Conservation (phyloP, 2,113 vertebrate genomes). For the Pseudopipra pipra region DNA sequence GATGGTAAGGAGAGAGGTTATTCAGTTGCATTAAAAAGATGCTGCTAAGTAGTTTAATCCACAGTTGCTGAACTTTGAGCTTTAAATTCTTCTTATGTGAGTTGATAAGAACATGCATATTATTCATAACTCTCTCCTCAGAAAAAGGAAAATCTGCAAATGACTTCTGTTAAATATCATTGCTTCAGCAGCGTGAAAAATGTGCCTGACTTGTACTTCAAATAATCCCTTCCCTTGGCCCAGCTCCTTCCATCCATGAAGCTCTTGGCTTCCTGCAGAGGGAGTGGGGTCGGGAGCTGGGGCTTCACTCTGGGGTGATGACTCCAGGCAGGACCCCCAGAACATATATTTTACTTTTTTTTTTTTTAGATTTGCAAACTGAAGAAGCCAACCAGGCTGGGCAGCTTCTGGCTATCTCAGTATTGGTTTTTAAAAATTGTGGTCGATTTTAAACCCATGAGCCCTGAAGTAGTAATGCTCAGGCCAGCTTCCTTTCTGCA, state of each 20-base stretch:
- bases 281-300: not conserved
- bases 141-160: not conserved
- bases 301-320: not conserved
- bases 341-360: not conserved
- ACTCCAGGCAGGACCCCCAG: not conserved
- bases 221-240: not conserved
- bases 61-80: constrained; percentile 12
- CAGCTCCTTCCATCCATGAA: rapidly evolving
- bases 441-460: not conserved
- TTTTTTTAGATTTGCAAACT: not conserved
- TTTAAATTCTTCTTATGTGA: not conserved
- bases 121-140: not conserved
- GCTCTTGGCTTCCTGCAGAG: not conserved
- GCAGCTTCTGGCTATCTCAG: not conserved
- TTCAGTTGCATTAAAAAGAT: not conserved
- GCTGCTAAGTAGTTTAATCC: constrained; percentile 12
- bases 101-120: not conserved
- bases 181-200: not conserved
- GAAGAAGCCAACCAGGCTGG: not conserved
- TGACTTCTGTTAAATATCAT: not conserved
- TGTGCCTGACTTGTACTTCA: not conserved
- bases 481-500: not conserved
- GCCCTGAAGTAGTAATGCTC: not conserved
- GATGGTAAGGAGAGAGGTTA: not conserved
- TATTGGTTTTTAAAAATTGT: not conserved